A percentile compares a stretch with the other conserved stretches of the same genome.
Conservation (phyloP, 2,113 vertebrate species). For the Leuciscus idus region DNA sequence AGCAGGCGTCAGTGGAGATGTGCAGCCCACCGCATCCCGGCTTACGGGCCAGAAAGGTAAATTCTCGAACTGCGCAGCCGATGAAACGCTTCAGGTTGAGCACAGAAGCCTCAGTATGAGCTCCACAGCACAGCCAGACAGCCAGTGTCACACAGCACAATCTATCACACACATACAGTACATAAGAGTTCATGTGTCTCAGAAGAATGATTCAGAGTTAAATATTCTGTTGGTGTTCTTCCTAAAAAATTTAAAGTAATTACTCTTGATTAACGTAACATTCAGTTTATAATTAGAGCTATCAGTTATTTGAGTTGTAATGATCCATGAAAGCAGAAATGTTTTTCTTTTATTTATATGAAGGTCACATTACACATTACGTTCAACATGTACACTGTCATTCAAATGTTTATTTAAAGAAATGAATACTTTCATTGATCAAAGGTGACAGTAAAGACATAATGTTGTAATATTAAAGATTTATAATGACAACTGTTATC, state of each 20-base stretch:
- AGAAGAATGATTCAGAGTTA: neutral
- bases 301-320: neutral
- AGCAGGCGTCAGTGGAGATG: conserved; percentile 93
- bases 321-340: neutral
- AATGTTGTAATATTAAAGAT: neutral
- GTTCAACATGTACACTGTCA: neutral
- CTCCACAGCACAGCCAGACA: conserved; percentile 30
- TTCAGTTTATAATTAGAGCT: neutral
- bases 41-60: conserved; percentile 89
- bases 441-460: neutral
- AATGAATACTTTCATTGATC: neutral
- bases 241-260: neutral
- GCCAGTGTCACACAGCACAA: conserved; percentile 58
- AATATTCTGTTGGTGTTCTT: neutral
- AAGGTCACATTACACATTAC: neutral
- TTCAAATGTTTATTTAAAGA: neutral
- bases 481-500: neutral
- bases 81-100: conserved; percentile 82
- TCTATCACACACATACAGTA: conserved; percentile 57
- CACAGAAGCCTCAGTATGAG: conserved; percentile 46
- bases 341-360: neutral
- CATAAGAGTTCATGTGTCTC: neutral
- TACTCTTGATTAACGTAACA: neutral
- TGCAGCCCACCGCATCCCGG: conserved; percentile 84
- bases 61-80: conserved; percentile 90